These are phyloP conservation scores for Pseudoips prasinana DNA, from an alignment of 2,888 invertebrate species.

Conservation along the genomic window DNA sequence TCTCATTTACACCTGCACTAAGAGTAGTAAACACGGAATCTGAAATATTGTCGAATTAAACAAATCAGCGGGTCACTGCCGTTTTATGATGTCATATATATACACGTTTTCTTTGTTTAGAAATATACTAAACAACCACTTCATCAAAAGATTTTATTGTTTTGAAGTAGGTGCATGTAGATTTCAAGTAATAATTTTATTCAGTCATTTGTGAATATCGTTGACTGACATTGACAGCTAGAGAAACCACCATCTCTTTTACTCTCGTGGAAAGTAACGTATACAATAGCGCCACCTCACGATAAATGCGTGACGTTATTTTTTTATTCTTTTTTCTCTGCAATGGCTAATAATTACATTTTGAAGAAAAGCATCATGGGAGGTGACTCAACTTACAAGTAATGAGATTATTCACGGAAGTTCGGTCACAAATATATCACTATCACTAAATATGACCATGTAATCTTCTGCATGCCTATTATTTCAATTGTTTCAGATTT, in stretches of 20 bases:
- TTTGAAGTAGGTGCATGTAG: slow-evolving; percentile 5
- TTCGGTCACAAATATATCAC: slow-evolving; percentile 36
- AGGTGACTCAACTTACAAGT: slow-evolving; percentile 33
- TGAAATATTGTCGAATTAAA: slow-evolving; percentile 9
- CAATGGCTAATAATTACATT: slow-evolving; percentile 30
- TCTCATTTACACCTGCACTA: slow-evolving; percentile 67
- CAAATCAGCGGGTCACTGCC: slow-evolving; percentile 10
- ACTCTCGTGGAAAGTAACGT: slow-evolving; percentile 21
- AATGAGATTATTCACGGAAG: slow-evolving; percentile 30
- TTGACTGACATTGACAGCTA: slow-evolving; percentile 45
- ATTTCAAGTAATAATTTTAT: slow-evolving; percentile 30
- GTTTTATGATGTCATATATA: slow-evolving; percentile 1
- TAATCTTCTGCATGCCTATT: slow-evolving; percentile 41
- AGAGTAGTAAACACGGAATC: slow-evolving; percentile 41
- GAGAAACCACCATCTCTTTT: slow-evolving; percentile 37
- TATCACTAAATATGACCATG: slow-evolving; percentile 26
- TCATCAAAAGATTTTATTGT: too few species aligned
- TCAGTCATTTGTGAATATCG: slow-evolving; percentile 33
- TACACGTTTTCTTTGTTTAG: neutral
- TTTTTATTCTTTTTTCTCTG: slow-evolving; percentile 34
- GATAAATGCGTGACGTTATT: slow-evolving; percentile 30
- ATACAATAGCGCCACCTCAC: slow-evolving; percentile 38
- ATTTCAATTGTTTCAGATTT: slow-evolving; percentile 50
- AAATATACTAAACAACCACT: too few species aligned
- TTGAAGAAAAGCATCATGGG: slow-evolving; percentile 11